Conservation (phyloP, 2,888 invertebrate genomes). For the Amaurobius ferox region DNA sequence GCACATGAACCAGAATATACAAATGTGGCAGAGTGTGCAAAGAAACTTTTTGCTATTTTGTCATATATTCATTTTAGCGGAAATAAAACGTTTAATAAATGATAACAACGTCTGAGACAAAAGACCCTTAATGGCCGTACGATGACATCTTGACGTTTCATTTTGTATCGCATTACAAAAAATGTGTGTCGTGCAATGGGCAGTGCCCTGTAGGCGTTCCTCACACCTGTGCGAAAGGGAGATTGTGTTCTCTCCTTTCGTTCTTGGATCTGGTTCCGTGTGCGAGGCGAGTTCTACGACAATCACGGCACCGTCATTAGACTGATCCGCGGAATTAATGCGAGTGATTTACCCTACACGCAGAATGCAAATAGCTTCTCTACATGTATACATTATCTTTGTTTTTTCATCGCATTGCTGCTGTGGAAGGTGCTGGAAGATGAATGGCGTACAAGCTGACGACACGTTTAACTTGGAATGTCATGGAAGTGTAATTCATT, state of each 20-base stretch:
- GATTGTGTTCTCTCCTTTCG: constrained; percentile 48
- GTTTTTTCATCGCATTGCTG: not conserved
- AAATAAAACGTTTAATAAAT: no score
- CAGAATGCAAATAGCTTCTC: constrained; percentile 40
- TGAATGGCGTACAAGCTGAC: not conserved
- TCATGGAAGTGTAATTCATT: constrained; percentile 3
- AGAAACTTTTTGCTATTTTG: no score
- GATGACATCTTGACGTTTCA: not conserved
- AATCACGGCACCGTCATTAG: constrained; percentile 59
- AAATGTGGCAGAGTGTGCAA: no score
- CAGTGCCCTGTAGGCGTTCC: constrained; percentile 56
- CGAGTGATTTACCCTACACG: constrained; percentile 47
- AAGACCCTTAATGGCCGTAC: no score
- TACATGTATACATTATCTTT: not conserved
- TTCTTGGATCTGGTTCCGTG: constrained; percentile 20
- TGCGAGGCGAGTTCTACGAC: constrained; percentile 11
- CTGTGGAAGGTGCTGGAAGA: not conserved
- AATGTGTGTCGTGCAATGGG: constrained; percentile 18
- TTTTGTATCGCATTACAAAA: not conserved
- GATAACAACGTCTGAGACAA: no score
- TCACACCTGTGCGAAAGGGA: constrained; percentile 61
- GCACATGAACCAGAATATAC: no score
- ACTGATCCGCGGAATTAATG: constrained; percentile 39
- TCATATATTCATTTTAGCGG: no score
- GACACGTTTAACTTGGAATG: not conserved